phyloP scores from a whole-genome alignment of 2,797 vertebrate genomes.

The Chloroceryle amazona region DNA sequence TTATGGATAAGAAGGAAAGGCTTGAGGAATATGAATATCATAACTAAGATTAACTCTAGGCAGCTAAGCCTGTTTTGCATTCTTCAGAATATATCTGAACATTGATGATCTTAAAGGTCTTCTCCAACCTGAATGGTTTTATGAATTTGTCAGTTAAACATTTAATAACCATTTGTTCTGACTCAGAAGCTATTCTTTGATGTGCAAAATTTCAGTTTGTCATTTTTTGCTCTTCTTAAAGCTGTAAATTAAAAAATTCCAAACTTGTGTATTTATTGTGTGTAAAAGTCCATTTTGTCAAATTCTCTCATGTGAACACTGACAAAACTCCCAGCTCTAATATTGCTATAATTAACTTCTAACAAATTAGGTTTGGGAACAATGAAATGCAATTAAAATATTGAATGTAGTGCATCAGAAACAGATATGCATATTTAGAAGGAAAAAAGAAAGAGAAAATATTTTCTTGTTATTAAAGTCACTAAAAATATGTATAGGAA shows the following conservation, averaged over 20 bases:
- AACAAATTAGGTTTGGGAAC: conserved; percentile 37
- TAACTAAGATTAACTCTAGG: not conserved
- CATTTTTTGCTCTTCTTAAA: not conserved
- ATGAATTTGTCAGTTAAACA: not conserved
- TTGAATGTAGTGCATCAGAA: not conserved
- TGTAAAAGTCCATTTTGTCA: not conserved
- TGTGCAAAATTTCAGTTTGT: not conserved
- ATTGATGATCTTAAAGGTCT: not conserved
- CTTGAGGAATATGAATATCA: not conserved
- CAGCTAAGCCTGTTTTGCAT: not conserved
- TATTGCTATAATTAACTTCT: conserved; percentile 46
- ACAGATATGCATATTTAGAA: not conserved
- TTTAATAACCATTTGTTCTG: not conserved
- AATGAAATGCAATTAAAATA: conserved; percentile 60
- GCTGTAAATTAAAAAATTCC: not conserved
- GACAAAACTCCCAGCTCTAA: conserved; percentile 6
- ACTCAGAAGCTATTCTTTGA: not conserved
- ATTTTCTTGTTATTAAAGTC: not conserved
- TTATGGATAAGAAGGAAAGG: not conserved
- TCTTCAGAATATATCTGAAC: not conserved
- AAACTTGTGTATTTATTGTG: not conserved
- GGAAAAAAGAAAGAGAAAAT: not conserved
- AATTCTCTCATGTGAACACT: conserved; percentile 22
- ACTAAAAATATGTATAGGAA: not conserved
- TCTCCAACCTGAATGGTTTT: not conserved